These are phyloP conservation scores for Acleris holmiana DNA, from an alignment of 2,888 invertebrate species.

Conservation along the genomic window DNA sequence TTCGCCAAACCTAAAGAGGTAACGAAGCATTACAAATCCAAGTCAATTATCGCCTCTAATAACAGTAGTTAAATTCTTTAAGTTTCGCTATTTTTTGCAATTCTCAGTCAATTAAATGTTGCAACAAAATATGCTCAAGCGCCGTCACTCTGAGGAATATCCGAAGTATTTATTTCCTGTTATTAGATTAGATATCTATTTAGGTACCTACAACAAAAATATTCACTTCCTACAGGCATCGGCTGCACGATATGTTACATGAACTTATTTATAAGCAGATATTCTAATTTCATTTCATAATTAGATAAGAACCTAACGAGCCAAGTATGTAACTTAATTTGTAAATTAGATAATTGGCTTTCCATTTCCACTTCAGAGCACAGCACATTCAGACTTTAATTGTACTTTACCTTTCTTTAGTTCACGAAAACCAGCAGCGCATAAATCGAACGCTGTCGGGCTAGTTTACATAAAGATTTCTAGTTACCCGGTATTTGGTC, in stretches of 20 bases:
- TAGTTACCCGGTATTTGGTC: constrained; percentile 26
- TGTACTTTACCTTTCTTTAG: background rate
- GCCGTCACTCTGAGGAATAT: background rate
- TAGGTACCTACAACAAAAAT: constrained; percentile 5
- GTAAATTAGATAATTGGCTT: constrained; percentile 9
- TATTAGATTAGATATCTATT: constrained; percentile 13
- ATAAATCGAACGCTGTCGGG: constrained; percentile 14
- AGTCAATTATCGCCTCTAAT: constrained; percentile 12
- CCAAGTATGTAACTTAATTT: background rate
- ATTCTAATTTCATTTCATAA: constrained; percentile 18
- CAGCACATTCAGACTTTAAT: background rate
- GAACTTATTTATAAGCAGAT: constrained; percentile 10
- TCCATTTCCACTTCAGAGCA: constrained; percentile 10
- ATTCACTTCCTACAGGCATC: constrained; percentile 13
- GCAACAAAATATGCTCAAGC: background rate
- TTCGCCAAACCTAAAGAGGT: constrained; percentile 13
- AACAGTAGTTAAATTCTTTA: constrained; percentile 12
- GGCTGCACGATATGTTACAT: constrained; percentile 13
- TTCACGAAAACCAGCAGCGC: background rate
- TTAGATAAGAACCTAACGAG: constrained; percentile 6
- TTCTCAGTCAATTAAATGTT: background rate
- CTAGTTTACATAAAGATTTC: constrained; percentile 31
- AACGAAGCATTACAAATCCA: constrained; percentile 21
- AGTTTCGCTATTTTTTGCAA: background rate
- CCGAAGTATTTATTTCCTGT: constrained; percentile 12